Percentiles rank a stretch among this genome's conserved stretches.
Conservation (phyloP, 1,140 invertebrate genomes). For the Rhopalosiphum maidis region DNA sequence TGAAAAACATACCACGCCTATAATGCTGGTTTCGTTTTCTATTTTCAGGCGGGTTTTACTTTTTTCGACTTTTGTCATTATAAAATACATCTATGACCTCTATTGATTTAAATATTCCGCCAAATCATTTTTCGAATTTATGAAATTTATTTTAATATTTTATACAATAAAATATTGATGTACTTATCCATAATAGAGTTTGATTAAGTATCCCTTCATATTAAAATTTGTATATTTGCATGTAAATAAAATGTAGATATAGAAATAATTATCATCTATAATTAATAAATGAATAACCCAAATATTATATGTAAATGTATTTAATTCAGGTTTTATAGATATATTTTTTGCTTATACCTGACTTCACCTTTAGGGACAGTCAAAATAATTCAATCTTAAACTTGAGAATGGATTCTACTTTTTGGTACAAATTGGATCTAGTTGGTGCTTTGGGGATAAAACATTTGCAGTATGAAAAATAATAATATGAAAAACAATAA, state of each 20-base stretch:
- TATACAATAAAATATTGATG: neutral
- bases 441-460: neutral
- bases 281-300: neutral
- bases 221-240: neutral
- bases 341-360: no score
- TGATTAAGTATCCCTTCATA: neutral
- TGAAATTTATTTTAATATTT: neutral
- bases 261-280: no score
- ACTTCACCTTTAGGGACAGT: no score
- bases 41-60: conserved; percentile 43
- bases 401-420: neutral
- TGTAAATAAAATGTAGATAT: neutral
- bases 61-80: conserved; percentile 29
- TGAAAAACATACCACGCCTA: conserved; percentile 46
- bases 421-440: neutral
- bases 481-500: neutral
- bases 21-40: conserved; percentile 49
- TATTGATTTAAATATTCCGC: neutral
- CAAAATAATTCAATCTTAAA: neutral
- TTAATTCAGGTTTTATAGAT: neutral
- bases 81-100: conserved; percentile 7
- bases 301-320: neutral
- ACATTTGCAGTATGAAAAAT: neutral
- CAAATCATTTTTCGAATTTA: neutral
- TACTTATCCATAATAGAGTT: neutral